Percentiles rank a stretch among this genome's conserved stretches.
Evolutionary conservation across 2,888 invertebrate genomes (phyloP).

Genomic region (Laspeyria flexula): DNA sequence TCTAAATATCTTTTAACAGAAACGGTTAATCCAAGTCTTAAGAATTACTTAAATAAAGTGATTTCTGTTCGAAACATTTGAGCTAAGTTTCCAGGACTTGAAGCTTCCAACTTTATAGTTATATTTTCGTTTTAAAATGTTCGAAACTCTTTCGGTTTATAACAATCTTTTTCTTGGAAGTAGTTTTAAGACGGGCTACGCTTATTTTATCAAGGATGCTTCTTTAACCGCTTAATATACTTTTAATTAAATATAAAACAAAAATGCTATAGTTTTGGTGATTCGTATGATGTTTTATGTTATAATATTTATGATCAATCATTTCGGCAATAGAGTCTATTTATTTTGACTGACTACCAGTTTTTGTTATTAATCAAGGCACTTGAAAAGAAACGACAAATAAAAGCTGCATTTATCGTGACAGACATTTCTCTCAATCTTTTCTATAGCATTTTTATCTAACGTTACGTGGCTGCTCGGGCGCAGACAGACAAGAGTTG

Average conservation of each 20-base stretch:
- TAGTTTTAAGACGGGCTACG: slow-evolving; percentile 8
- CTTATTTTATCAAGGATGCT: slow-evolving; percentile 8
- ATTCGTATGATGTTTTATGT: too few relatives aligned
- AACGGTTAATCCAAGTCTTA: slow-evolving; percentile 16
- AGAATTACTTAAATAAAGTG: slow-evolving; percentile 24
- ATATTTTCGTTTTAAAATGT: slow-evolving; percentile 31
- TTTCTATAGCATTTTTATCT: too few relatives aligned
- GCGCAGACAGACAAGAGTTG: too few relatives aligned
- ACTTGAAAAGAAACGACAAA: too few relatives aligned
- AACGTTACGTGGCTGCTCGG: too few relatives aligned
- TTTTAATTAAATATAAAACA: background rate
- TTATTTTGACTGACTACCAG: too few relatives aligned
- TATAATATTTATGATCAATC: too few relatives aligned
- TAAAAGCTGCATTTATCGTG: too few relatives aligned
- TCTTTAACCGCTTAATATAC: background rate
- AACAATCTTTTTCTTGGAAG: slow-evolving; percentile 15
- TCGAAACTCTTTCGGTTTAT: slow-evolving; percentile 16
- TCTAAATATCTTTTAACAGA: slow-evolving; percentile 11
- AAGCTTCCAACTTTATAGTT: slow-evolving; percentile 22
- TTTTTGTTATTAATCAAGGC: too few relatives aligned
- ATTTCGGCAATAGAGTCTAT: too few relatives aligned
- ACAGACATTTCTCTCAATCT: too few relatives aligned
- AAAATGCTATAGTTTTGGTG: too few relatives aligned
- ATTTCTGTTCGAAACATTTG: slow-evolving; percentile 31
- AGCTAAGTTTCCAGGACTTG: slow-evolving; percentile 20